Base-by-base conservation (phyloP, 2,113 vertebrate species). In the Oryzias celebensis region DNA sequence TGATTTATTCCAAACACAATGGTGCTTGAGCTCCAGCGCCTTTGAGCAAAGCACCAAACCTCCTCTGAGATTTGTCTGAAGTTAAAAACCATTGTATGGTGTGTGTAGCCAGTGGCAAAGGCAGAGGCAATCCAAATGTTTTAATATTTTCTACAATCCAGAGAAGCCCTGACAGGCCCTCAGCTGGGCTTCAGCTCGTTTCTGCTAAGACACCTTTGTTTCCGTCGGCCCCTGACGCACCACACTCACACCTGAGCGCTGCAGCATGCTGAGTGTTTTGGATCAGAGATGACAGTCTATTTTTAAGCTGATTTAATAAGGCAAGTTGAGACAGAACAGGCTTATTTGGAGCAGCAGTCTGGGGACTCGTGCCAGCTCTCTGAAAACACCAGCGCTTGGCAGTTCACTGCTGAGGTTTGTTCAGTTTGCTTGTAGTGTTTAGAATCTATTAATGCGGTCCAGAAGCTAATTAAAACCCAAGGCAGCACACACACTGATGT, bases 71-170 rank as follows among this genome's bases (percentile, higher is more conserved):
- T 28, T 41, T 45, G 20, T 67, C 23, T n/a, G 44, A 31, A 18
- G 31, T 54, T 10, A 22, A 55, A 31, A 17, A 55, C 4, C 14
- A 15, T 18, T 31, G 1, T 45, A 23, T 42, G 24, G 3, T 68
- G 62, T 53, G 24, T 71, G 59, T 55, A 52, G 67, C 63, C 75
- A 42, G 68, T 75, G 63, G 68, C 67, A 68, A 75, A 60, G 67
- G 52, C 36, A 75, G 13, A 12, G 36, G 66, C 71, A 18, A 46
- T 31, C 36, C 57, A 68, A 61, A 48, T 41, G 52, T 44, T 59
- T 45, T 15, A 42, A 10, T 12, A 12, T 10, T 10, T 36, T 36
- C 8, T 36, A 12, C 12, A 36, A 36, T 36, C 36, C 36, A 36
- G 8, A 36, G 36, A 36, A 36, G 36, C 36, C 26, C 26, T 36